Evolutionary conservation across 2,888 invertebrate genomes (phyloP), one percentile per base, ranked within the genome.

Genomic region (Drosophila gaucha): DNA sequence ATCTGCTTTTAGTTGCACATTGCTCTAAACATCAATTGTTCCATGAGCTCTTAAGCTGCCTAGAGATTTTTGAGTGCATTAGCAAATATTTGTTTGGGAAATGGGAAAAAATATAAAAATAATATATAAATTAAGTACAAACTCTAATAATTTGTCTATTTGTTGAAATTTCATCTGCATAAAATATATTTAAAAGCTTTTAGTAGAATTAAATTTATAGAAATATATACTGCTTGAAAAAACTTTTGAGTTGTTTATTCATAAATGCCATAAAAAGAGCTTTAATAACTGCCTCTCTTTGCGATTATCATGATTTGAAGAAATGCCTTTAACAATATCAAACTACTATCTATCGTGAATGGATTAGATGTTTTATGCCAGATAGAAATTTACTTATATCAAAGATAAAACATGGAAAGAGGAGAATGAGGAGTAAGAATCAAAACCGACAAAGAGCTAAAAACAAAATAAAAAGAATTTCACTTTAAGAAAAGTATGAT

Each of bases 21-120:
- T 56, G 39, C 24, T 22, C 2, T 46, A 38, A 30, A 55, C 50
- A 55, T 51, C 47, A 72, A 68, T 68, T 68, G 63, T 26, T 36
- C 22, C 49, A 41, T 51, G 41, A 67, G 74, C 43, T 47, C 35
- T 51, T 28, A 16, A 43, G 31, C 50, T 52, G n/a, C 8, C 0
- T 3, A 3, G 2, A 18, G 16, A 6, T 41, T 41, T 12, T 31
- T 6, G 2, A 9, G 4, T 4, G 9, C 1, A 41, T 24, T 41
- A 24, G 10, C 10, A 14, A 41, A 16, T 16, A 16, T 41, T 24
- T 6, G 2, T 14, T 4, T 16, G 2, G 14, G 10, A 26, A 26
- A 10, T 26, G 26, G 2, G 5, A 22, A 22, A 22, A 22, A 3
- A 5, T 22, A 22, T 22, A 5, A 22, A 24, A 41, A 16, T 16